A percentile compares a stretch with the other conserved stretches of the same genome.
Evolutionary conservation across 2,888 invertebrate genomes (phyloP).

Genomic region (Agrochola circellaris): DNA sequence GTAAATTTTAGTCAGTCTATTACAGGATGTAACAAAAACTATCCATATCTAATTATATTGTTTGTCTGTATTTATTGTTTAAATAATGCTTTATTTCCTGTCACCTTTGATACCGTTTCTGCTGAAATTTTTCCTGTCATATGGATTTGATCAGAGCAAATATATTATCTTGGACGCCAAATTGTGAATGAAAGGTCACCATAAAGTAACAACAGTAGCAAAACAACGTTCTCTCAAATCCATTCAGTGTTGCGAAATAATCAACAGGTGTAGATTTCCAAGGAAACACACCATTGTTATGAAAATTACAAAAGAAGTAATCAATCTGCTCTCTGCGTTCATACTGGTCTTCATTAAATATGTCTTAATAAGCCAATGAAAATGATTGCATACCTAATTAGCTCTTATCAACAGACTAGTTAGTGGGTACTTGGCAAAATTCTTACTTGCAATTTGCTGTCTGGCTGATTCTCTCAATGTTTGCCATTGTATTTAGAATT

Average conservation of each 20-base stretch:
- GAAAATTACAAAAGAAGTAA: conserved; percentile 56
- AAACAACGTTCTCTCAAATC: conserved; percentile 21
- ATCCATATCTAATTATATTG: background rate
- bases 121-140: background rate
- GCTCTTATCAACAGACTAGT: conserved; percentile 22
- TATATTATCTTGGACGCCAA: background rate
- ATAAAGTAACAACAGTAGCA: background rate
- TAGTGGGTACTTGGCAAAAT: conserved; percentile 18
- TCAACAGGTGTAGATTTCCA: conserved; percentile 59
- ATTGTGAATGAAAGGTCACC: background rate
- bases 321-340: conserved; percentile 28
- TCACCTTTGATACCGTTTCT: background rate
- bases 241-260: conserved; percentile 28
- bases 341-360: conserved; percentile 32
- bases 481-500: conserved; percentile 26
- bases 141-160: background rate
- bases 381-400: conserved; percentile 27
- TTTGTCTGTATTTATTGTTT: background rate
- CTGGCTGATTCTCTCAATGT: conserved; percentile 11
- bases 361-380: conserved; percentile 31
- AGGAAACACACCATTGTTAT: conserved; percentile 70
- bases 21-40: too few relatives aligned
- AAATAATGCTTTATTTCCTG: background rate
- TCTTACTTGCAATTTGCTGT: background rate
- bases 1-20: too few relatives aligned